Evolutionary conservation across 2,888 invertebrate genomes (phyloP).

Genomic region (Philereme vetulata): DNA sequence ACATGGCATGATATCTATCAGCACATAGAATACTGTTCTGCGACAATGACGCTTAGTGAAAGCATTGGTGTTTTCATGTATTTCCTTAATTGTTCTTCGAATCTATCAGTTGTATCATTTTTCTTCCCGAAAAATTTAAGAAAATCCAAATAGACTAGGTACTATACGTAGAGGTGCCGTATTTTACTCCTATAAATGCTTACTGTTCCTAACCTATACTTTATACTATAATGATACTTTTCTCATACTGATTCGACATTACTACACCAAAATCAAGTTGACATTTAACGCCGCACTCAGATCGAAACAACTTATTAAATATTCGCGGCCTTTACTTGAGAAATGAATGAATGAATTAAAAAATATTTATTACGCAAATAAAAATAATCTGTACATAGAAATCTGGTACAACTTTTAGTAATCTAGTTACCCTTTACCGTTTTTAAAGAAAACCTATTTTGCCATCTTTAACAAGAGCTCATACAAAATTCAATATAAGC

Average conservation of each 20-base stretch:
- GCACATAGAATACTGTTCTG: neutral
- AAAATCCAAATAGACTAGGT: neutral
- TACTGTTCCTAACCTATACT: too few relatives aligned
- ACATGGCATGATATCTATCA: conserved; percentile 7
- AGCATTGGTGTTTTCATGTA: neutral
- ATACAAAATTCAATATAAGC: conserved; percentile 1
- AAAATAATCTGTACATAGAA: too few relatives aligned
- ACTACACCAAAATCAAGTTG: too few relatives aligned
- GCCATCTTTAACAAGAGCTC: too few relatives aligned
- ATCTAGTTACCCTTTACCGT: neutral
- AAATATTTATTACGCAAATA: too few relatives aligned
- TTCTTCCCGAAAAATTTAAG: neutral
- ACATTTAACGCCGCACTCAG: too few relatives aligned
- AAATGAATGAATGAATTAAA: too few relatives aligned
- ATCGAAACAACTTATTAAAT: too few relatives aligned
- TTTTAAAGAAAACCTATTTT: neutral
- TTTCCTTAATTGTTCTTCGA: neutral
- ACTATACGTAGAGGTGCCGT: neutral
- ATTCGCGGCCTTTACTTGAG: too few relatives aligned
- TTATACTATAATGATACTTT: too few relatives aligned
- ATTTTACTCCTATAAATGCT: neutral
- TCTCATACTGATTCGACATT: too few relatives aligned
- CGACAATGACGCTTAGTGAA: neutral
- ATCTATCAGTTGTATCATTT: conserved; percentile 8
- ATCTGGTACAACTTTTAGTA: too few relatives aligned